Conservation (phyloP, 2,797 vertebrate species). For the Synaphobranchus kaupii region DNA sequence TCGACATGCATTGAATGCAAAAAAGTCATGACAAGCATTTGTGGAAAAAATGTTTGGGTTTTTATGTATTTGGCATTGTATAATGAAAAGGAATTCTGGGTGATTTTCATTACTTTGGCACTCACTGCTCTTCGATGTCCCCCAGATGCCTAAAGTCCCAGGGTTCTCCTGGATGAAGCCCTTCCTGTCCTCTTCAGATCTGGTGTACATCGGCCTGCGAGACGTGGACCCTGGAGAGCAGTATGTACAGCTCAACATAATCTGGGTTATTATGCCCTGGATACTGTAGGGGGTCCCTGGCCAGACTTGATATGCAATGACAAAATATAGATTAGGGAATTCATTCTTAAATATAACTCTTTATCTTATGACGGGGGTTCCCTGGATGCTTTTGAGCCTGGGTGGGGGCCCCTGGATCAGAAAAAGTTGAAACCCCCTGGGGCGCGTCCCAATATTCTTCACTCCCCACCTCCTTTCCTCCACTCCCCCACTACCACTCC, state of each 20-base stretch:
- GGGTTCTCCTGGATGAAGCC: constrained; percentile 96
- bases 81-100: neutral
- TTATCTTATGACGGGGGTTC: too few relatives aligned
- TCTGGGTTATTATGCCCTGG: too few relatives aligned
- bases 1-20: neutral
- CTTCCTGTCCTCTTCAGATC: constrained; percentile 82
- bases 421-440: too few relatives aligned
- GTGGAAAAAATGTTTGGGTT: neutral
- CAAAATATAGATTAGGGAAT: too few relatives aligned
- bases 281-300: too few relatives aligned
- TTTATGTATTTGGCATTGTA: neutral
- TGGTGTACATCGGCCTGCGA: constrained; percentile 93
- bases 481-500: too few relatives aligned
- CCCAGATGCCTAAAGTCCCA: constrained; percentile 86
- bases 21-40: neutral
- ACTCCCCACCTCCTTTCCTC: too few relatives aligned
- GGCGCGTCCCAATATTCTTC: too few relatives aligned
- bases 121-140: neutral
- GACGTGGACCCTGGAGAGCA: constrained; percentile 94
- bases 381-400: too few relatives aligned
- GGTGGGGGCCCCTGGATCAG: too few relatives aligned
- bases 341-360: too few relatives aligned
- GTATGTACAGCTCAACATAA: constrained; percentile 70
- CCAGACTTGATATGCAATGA: too few relatives aligned
- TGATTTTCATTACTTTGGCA: neutral